A percentile compares a stretch with the other conserved stretches of the same genome.
Conservation (phyloP, 2,888 invertebrate genomes). For the Pogonocherus hispidulus region DNA sequence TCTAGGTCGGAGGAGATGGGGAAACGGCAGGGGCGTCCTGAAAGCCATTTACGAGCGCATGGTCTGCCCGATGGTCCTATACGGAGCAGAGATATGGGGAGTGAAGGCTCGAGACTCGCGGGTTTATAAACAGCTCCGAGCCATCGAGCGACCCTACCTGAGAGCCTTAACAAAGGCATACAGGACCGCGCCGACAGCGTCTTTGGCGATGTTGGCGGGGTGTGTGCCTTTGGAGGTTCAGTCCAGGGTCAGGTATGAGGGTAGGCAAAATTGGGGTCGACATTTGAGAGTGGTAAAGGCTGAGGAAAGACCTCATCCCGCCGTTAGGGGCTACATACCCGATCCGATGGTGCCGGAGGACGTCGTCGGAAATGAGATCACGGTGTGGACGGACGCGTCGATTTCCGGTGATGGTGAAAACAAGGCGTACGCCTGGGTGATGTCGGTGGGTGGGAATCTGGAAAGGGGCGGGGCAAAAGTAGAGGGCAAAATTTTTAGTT, state of each 20-base stretch:
- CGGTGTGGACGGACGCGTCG: too few relatives aligned
- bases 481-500: too few relatives aligned
- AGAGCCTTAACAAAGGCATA: not conserved
- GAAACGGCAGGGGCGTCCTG: not conserved
- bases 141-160: not conserved
- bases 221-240: not conserved
- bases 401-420: too few relatives aligned
- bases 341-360: too few relatives aligned
- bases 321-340: not conserved
- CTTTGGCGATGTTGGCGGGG: not conserved
- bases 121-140: not conserved
- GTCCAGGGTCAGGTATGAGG: not conserved
- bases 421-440: too few relatives aligned
- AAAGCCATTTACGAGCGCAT: not conserved
- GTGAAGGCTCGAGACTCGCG: not conserved
- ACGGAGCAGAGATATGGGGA: not conserved
- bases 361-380: too few relatives aligned
- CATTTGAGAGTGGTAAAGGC: not conserved
- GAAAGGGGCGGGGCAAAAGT: too few relatives aligned
- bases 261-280: not conserved
- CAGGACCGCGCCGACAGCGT: not conserved
- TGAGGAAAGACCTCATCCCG: not conserved
- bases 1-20: not conserved
- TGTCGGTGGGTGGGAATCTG: too few relatives aligned
- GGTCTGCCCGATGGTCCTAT: not conserved